phyloP scores from a whole-genome alignment of 2,797 vertebrate genomes.

The Rhinella marina region DNA sequence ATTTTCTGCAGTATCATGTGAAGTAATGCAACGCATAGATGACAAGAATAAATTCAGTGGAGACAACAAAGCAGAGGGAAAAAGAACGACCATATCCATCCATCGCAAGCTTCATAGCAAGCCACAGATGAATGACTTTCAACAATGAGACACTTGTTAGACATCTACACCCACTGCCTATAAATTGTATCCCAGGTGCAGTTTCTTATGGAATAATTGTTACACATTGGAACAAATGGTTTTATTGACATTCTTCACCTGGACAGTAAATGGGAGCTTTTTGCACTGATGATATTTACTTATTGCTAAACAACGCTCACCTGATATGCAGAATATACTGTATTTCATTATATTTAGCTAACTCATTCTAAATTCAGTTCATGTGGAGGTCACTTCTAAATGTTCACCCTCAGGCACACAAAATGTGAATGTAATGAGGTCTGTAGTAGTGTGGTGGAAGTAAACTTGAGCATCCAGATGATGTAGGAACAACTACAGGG shows the following conservation, averaged over 20 bases:
- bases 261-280: not conserved
- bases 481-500: too few relatives aligned
- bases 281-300: not conserved
- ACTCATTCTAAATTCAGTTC: not conserved
- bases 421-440: not conserved
- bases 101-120: constrained; percentile 16
- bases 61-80: constrained; percentile 1
- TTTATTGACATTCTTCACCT: not conserved
- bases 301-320: not conserved
- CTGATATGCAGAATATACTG: not conserved
- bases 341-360: not conserved
- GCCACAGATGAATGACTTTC: not conserved
- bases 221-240: not conserved
- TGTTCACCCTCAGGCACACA: not conserved
- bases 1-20: constrained; percentile 29
- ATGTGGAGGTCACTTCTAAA: not conserved
- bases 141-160: constrained; percentile 29
- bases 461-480: too few relatives aligned
- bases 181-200: not conserved
- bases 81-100: constrained; percentile 21
- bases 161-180: not conserved
- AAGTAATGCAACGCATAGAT: constrained; percentile 29
- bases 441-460: too few relatives aligned
- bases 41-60: constrained; percentile 9
- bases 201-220: not conserved